Evolutionary conservation across 2,113 vertebrate genomes (phyloP), one percentile per base, ranked within the genome.

Genomic region (Neomonachus schauinslandi): DNA sequence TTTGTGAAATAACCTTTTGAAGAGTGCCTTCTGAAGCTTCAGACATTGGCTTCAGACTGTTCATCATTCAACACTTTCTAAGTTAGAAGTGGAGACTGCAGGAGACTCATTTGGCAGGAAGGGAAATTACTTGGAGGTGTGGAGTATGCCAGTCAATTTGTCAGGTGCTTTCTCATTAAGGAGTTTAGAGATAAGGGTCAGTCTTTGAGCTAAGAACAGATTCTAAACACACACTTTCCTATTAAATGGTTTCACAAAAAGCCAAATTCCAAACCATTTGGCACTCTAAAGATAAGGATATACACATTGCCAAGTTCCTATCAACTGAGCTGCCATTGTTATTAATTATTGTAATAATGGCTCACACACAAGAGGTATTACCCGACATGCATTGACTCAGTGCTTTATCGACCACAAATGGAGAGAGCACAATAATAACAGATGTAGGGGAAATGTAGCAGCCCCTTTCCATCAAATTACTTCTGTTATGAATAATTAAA

Each of bases 321-420:
- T 98, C 97, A 97, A 77, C 84, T 89, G 80, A 97, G 81, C 94
- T 97, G 97, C 94, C 96, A 97, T 96, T 96, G 90, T 97, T 97
- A 98, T 98, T 98, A 98, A 98, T 98, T 98, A 98, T 86, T 93
- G 84, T 67, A 96, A 97, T 97, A 97, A 97, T 79, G 84, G 71
- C 61, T 98, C 72, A 63, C 83, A 94, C 55, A 82, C 81, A 95
- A 85, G 81, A 94, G 81, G 63, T 80, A 94, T 89, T 98, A 79
- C n/a, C 96, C 92, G 86, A 95, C 95, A 91, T 31, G 71, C 61
- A 94, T 26, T 74, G 94, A 95, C n/a, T 95, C 31, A 10, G 61
- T 77, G 39, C 33, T 46, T 96, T 96, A 96, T 88, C 88, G 74
- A 59, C 87, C 24, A 49, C 76, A 88, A 96, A 85, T n/a, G 51